Evolutionary conservation across 2,888 invertebrate species (phyloP).

Genomic region (Chaetogeoica ovagalla): DNA sequence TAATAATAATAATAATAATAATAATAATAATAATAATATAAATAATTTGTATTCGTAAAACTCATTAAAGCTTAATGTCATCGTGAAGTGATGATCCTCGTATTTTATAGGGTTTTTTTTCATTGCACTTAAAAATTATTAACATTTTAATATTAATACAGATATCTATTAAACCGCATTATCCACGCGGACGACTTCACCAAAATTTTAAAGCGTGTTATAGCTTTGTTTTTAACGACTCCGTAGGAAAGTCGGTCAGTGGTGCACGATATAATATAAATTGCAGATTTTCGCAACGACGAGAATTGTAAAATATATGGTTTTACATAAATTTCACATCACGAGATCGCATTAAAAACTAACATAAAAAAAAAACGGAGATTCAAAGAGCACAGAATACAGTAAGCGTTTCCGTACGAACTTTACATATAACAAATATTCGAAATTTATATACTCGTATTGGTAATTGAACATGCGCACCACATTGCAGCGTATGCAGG

Average conservation of each 20-base stretch:
- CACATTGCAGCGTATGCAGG: too few species aligned
- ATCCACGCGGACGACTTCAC: neutral
- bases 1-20: too few species aligned
- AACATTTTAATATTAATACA: neutral
- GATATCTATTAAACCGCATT: neutral
- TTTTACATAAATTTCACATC: neutral
- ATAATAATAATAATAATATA: too few species aligned
- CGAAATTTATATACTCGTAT: too few species aligned
- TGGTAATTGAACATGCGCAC: too few species aligned
- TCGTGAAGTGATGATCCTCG: neutral
- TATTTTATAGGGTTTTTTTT: neutral
- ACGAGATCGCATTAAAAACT: neutral
- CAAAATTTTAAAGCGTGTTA: neutral
- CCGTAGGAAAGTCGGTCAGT: neutral
- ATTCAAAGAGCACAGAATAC: neutral
- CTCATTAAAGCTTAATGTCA: neutral
- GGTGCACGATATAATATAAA: too few species aligned
- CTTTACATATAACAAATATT: neutral
- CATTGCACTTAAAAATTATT: neutral
- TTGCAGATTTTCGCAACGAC: too few species aligned
- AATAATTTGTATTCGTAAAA: too few species aligned
- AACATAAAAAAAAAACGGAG: neutral
- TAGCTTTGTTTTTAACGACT: slow-evolving; percentile 15
- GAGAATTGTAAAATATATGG: neutral
- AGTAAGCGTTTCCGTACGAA: neutral